These are phyloP conservation scores for Crematogaster levior DNA, from an alignment of 2,888 invertebrate species.

Conservation along the genomic window DNA sequence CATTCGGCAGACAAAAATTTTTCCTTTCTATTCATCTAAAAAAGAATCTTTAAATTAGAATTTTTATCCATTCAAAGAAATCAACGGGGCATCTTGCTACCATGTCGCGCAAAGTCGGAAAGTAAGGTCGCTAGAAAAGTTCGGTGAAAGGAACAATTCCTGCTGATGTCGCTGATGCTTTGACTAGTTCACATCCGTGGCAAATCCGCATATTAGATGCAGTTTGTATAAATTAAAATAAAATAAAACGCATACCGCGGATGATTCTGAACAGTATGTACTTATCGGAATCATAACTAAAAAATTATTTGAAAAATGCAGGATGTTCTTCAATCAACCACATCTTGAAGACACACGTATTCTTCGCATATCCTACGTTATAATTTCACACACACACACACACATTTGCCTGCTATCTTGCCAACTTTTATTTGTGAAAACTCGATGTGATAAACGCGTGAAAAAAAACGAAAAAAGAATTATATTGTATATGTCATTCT, in stretches of 20 bases:
- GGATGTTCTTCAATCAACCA: background rate
- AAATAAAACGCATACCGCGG: background rate
- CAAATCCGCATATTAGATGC: conserved; percentile 7
- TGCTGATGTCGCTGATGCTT: background rate
- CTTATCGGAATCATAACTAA: background rate
- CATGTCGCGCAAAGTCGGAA: background rate
- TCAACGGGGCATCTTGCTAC: conserved; percentile 19
- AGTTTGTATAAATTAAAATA: conserved; percentile 19
- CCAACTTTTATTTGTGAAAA: background rate
- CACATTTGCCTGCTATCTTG: background rate
- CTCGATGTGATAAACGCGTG: background rate
- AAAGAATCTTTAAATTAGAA: background rate
- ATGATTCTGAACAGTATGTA: background rate
- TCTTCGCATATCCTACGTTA: background rate
- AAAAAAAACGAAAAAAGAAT: background rate
- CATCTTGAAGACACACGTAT: background rate
- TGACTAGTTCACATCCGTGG: background rate
- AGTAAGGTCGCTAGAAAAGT: conserved; percentile 41
- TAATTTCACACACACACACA: background rate
- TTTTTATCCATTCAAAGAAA: background rate
- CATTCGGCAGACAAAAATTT: background rate
- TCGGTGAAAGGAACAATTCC: conserved; percentile 43
- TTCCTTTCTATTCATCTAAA: background rate
- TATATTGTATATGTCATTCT: background rate
- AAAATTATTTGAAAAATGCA: background rate